Base-by-base conservation (phyloP, 1,140 invertebrate genomes). In the Thaumatotibia leucotreta region DNA sequence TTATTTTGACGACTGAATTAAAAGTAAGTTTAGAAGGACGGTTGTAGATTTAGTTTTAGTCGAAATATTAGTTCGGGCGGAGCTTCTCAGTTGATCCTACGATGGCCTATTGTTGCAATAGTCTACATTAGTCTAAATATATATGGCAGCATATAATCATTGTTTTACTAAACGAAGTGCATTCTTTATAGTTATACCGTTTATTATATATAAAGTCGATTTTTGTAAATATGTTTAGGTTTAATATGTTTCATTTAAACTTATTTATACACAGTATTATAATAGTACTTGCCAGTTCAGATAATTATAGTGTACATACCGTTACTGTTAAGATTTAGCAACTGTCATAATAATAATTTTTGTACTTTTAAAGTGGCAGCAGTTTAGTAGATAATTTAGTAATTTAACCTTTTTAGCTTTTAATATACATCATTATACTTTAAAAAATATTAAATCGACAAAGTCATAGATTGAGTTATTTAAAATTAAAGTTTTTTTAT, bases 221-320 rank as follows among this genome's bases (percentile, higher is more conserved):
- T 74, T 61, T 68, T 74, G 77, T 81, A 83, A 80, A 83, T 83
- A 79, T 65, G 61, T 75, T 77, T 76, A 72, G 66, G 67, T 67
- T 74, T 72, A 73, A 68, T 68, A 58, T 67, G 66, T 79, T 78
- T 76, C 65, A 68, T 71, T 67, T 63, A 76, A 77, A 81, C 77
- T 75, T 79, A 79, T 86, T 84, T 88, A 80, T 85, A 85, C 85
- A 82, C 86, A 89, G 86, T 88, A 88, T 89, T 88, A 88, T 70
- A 76, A 75, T 77, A 80, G 79, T 76, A 85, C 86, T 89, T 89
- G 87, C 87, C 87, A 88, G 83, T 84, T 84, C 71, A 70, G 67
- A 76, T 62, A 74, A 68, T 63, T 70, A 50, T 81, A 80, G 76
- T 35, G 77, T 75, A 74, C 82, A 78, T 83, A 80, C 77, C 76